These are phyloP conservation scores for Papilio polytes DNA, from an alignment of 1,140 invertebrate species.

Conservation along the genomic window DNA sequence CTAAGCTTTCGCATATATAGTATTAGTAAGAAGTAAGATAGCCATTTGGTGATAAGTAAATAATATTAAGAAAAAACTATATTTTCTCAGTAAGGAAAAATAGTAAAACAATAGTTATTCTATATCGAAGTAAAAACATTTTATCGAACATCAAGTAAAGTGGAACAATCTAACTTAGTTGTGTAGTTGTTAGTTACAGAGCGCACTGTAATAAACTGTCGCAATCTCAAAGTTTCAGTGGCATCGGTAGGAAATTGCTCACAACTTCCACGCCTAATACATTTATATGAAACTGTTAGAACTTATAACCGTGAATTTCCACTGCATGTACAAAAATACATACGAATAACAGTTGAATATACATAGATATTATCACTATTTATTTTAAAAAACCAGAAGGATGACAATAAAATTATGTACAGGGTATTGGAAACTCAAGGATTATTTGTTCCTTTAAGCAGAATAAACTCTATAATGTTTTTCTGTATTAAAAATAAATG, in stretches of 20 bases:
- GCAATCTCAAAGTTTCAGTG: conserved; percentile 14
- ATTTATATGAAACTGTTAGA: neutral
- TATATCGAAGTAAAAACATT: conserved; percentile 9
- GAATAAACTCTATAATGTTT: neutral
- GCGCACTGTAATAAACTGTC: neutral
- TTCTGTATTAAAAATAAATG: neutral
- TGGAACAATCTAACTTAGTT: conserved; percentile 19
- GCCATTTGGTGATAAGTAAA: too few relatives aligned
- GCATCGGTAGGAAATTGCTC: conserved; percentile 9
- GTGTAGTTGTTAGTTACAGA: conserved; percentile 14
- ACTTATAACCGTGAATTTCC: neutral
- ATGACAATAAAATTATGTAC: neutral
- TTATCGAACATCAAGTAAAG: conserved; percentile 4
- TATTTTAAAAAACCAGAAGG: too few relatives aligned
- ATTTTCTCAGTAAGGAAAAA: neutral
- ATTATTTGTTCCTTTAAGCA: neutral
- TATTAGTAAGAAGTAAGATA: too few relatives aligned
- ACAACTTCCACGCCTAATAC: conserved; percentile 8
- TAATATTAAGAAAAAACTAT: too few relatives aligned
- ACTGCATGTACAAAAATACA: too few relatives aligned
- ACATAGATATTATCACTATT: too few relatives aligned
- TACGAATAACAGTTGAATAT: too few relatives aligned
- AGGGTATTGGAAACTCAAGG: neutral
- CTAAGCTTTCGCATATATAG: too few relatives aligned
- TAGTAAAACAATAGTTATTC: neutral